These are phyloP conservation scores for Aphelocoma coerulescens DNA, from an alignment of 2,113 vertebrate species.

Conservation along the genomic window DNA sequence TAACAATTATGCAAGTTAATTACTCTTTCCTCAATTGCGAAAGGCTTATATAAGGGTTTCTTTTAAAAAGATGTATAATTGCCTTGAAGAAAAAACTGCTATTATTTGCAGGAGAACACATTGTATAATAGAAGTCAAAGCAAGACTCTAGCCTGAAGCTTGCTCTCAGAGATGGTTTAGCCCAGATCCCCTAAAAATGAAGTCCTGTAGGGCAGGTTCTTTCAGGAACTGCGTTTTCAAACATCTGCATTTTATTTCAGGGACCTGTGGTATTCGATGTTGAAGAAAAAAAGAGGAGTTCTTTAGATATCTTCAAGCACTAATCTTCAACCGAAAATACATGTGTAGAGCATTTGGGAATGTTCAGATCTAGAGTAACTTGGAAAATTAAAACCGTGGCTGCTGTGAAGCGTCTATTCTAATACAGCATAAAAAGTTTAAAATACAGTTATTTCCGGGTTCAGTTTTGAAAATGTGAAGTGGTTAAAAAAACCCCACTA, in stretches of 20 bases:
- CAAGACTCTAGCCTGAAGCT: not conserved
- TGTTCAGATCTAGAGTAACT: not conserved
- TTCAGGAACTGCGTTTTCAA: not conserved
- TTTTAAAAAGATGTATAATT: constrained; percentile 36
- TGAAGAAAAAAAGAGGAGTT: not conserved
- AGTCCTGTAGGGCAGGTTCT: not conserved
- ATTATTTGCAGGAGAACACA: not conserved
- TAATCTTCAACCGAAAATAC: not conserved
- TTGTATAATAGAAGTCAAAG: not conserved
- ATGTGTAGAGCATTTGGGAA: not conserved
- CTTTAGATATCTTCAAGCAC: not conserved
- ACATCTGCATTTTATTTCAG: not conserved
- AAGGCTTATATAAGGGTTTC: constrained; percentile 39
- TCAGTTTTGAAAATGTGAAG: constrained; percentile 14
- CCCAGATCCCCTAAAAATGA: not conserved
- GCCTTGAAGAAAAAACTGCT: constrained; percentile 9
- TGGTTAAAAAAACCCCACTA: not conserved
- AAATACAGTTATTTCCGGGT: constrained; percentile 1
- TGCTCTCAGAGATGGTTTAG: not conserved
- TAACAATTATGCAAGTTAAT: constrained; percentile 47
- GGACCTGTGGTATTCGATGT: not conserved
- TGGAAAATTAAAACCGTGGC: not conserved
- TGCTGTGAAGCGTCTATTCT: not conserved
- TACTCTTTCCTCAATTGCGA: not conserved
- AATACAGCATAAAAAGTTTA: not conserved